A percentile compares a stretch with the other conserved stretches of the same genome.
phyloP scores from a whole-genome alignment of 2,797 vertebrate species.

The Hypotaenidia philippensis region DNA sequence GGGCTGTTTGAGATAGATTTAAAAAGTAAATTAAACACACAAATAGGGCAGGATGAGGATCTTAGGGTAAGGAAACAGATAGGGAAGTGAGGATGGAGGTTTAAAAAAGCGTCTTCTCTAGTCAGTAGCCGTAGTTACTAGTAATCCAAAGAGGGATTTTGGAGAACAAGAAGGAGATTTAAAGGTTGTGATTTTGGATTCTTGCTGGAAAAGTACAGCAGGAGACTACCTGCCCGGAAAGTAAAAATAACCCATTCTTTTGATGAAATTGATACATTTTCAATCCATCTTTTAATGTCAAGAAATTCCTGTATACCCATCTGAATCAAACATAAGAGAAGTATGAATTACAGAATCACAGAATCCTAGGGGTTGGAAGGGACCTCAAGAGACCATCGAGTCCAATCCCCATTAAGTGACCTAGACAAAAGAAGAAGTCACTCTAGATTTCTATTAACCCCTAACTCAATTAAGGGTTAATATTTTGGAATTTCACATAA shows the following conservation, averaged over 20 bases:
- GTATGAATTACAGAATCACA: too few species aligned
- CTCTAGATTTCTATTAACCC: background rate
- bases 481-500: background rate
- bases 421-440: background rate
- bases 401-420: background rate
- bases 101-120: background rate
- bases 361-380: too few species aligned
- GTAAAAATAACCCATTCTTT: background rate
- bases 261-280: background rate
- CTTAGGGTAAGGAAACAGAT: background rate
- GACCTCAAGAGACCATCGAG: too few species aligned
- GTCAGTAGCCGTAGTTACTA: background rate
- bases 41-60: background rate
- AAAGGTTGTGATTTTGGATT: background rate
- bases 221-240: background rate
- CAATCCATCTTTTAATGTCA: background rate
- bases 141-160: background rate
- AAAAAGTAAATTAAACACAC: background rate
- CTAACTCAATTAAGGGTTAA: background rate
- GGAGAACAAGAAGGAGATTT: background rate
- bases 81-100: background rate
- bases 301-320: background rate
- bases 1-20: background rate
- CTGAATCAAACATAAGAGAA: background rate
- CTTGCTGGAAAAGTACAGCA: background rate